Conservation (phyloP, 2,888 invertebrate species). For the Hoplodrina ambigua region DNA sequence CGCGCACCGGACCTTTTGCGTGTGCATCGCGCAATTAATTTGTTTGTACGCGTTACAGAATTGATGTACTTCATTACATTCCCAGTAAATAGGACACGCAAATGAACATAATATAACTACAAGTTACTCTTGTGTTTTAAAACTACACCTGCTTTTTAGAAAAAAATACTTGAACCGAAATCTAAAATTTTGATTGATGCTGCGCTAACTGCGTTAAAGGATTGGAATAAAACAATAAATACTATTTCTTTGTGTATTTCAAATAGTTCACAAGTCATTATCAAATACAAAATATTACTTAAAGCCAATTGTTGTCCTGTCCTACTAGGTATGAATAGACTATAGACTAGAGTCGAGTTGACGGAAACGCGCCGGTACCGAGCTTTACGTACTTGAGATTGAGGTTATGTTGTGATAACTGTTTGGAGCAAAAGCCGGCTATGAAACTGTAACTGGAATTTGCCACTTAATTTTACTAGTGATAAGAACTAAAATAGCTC, state of each 20-base stretch:
- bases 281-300: conserved; percentile 75
- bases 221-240: conserved; percentile 86
- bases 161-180: conserved; percentile 12
- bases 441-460: conserved; percentile 71
- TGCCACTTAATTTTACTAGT: conserved; percentile 75
- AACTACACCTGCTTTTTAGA: conserved; percentile 1
- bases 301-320: conserved; percentile 81
- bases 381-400: conserved; percentile 83
- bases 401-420: conserved; percentile 90
- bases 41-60: conserved; percentile 71
- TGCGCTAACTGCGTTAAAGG: conserved; percentile 59
- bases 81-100: conserved; percentile 59
- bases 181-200: conserved; percentile 39
- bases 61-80: conserved; percentile 72
- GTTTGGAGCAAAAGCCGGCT: conserved; percentile 84
- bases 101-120: conserved; percentile 29
- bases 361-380: conserved; percentile 81
- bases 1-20: conserved; percentile 84
- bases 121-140: conserved; percentile 9
- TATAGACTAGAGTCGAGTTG: conserved; percentile 59
- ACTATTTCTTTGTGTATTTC: conserved; percentile 81
- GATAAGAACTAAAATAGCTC: conserved; percentile 83
- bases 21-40: conserved; percentile 76
- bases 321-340: conserved; percentile 67
- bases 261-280: conserved; percentile 74